Evolutionary conservation across 2,113 vertebrate genomes (phyloP), one percentile per base, ranked within the genome.

Genomic region (Brachyistius frenatus): DNA sequence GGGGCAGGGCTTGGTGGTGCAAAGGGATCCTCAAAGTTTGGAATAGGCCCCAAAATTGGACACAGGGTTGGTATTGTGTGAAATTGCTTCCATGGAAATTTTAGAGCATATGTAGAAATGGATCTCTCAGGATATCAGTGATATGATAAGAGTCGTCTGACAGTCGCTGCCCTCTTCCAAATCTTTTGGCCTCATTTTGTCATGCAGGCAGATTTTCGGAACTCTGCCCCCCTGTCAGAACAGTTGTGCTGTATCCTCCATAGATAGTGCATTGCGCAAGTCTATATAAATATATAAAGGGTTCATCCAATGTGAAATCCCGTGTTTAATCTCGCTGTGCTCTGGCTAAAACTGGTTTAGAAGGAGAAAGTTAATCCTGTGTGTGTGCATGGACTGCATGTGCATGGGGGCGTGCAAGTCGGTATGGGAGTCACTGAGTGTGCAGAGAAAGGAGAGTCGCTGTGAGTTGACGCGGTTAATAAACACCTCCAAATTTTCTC

Each of bases 241-340:
- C 63, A 16, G 49, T 15, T 31, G 37, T n/a, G 55, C 31, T 32
- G 47, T 64, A 60, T 3, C 11, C 23, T 75, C 47, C 67, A 63
- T 73, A 81, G 58, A 79, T 30, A 44, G 55, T 57, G 37, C 14
- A 62, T 67, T 64, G 53, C 80, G 68, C 66, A 52, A 73, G 62
- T 73, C 57, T 62, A 73, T 74, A 74, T 69, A 87, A 86, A 88
- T 73, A 80, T 72, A 84, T 83, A 89, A 89, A 81, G 14, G 57
- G 58, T 57, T 87, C 47, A 76, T 91, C 82, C 74, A 58, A 84
- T 73, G 81, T 85, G 56, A 80, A 91, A 88, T 88, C 80, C 76
- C 66, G 67, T 57, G 57, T 87, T 87, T 92, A 94, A 93, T 93
- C 92, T 87, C 1, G 37, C 88, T 84, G 65, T 80, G 60, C 36